Evolutionary conservation across 2,888 invertebrate genomes (phyloP).

Genomic region (Eristalis tenax): DNA sequence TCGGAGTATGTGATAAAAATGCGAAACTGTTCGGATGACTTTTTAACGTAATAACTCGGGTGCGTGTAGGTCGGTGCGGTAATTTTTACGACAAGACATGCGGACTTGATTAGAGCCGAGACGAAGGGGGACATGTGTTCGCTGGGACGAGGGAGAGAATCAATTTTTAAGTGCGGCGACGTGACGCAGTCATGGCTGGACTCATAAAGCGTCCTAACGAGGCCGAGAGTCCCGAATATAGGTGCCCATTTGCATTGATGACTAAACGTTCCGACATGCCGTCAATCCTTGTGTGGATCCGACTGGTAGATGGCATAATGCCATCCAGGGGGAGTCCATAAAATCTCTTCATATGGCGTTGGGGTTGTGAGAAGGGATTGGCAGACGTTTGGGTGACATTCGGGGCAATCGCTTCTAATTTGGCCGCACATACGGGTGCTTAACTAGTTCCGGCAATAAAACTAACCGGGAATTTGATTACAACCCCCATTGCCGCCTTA

Average conservation of each 20-base stretch:
- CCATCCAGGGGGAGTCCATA: too few relatives aligned
- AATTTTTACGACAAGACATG: conserved; percentile 19
- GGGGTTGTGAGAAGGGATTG: too few relatives aligned
- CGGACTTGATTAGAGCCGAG: neutral
- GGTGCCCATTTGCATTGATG: neutral
- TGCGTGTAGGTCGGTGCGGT: conserved; percentile 12
- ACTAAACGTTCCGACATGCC: neutral
- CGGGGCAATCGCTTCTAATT: too few relatives aligned
- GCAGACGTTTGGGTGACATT: too few relatives aligned
- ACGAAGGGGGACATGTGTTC: neutral
- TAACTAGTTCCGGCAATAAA: too few relatives aligned
- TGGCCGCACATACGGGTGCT: too few relatives aligned
- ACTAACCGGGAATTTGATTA: too few relatives aligned
- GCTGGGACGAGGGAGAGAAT: neutral
- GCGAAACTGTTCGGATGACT: conserved; percentile 35
- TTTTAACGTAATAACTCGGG: conserved; percentile 46
- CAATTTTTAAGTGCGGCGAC: neutral
- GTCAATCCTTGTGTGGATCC: too few relatives aligned
- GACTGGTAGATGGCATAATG: too few relatives aligned
- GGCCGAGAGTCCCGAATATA: neutral
- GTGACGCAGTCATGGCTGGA: neutral
- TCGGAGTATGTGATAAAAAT: conserved; percentile 44
- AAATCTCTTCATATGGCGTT: too few relatives aligned
- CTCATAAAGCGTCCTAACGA: neutral
- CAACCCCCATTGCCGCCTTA: too few relatives aligned